These are phyloP conservation scores for Chrysomela aeneicollis DNA, from an alignment of 2,888 invertebrate genomes.

Conservation along the genomic window DNA sequence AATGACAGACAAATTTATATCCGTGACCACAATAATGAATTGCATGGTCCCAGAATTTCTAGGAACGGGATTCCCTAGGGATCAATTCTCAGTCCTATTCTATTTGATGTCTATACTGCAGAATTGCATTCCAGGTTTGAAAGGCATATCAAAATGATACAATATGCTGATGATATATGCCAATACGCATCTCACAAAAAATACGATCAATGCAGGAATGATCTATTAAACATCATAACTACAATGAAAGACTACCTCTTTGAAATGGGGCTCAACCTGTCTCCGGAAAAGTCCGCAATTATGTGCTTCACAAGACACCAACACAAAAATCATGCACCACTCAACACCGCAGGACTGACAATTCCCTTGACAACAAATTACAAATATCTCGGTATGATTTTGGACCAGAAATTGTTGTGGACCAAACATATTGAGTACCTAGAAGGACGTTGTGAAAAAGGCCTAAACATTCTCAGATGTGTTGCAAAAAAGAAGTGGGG, in stretches of 20 bases:
- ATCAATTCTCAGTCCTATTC: constrained; percentile 2
- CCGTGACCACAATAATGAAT: constrained; percentile 23
- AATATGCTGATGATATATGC: constrained; percentile 12
- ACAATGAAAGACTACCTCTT: not conserved
- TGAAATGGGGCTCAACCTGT: constrained; percentile 8
- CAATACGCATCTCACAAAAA: not conserved
- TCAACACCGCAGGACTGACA: not conserved
- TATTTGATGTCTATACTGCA: constrained; percentile 7
- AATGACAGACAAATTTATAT: constrained; percentile 14
- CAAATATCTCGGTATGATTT: constrained; percentile 6
- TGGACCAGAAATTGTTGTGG: constrained; percentile 1
- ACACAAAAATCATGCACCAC: not conserved
- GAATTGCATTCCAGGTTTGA: constrained; percentile 2
- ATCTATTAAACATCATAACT: not conserved
- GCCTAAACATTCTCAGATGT: constrained; percentile 3
- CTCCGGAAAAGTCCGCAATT: constrained; percentile 6
- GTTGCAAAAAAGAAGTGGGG: constrained; percentile 4
- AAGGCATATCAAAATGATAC: not conserved
- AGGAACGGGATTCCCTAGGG: constrained; percentile 33
- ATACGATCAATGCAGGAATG: not conserved
- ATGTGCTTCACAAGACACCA: constrained; percentile 6
- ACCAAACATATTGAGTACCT: constrained; percentile 1
- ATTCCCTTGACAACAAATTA: not conserved
- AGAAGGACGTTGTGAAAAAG: constrained; percentile 3
- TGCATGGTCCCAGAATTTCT: constrained; percentile 30